phyloP scores from a whole-genome alignment of 2,797 vertebrate species.

The Miichthys miiuy region DNA sequence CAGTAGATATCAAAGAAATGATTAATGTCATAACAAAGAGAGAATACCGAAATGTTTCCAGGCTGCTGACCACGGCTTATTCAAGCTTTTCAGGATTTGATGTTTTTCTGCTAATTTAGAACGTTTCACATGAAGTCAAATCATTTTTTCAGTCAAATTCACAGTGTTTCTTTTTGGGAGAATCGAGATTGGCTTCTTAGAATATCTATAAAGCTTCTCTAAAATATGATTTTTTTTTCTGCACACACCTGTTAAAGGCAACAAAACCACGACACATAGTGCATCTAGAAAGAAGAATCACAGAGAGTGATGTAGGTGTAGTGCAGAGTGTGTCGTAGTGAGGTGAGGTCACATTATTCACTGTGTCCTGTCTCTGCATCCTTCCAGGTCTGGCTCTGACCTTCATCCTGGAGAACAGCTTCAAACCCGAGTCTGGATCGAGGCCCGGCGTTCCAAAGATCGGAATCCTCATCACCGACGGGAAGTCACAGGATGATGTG shows the following conservation, averaged over 20 bases:
- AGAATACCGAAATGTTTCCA: no score
- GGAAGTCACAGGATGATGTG: slow-evolving; percentile 98
- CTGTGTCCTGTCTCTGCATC: not conserved
- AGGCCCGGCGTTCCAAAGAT: slow-evolving; percentile 93
- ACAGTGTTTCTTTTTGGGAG: not conserved
- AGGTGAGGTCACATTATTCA: not conserved
- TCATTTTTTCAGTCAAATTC: not conserved
- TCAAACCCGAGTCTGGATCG: slow-evolving; percentile 93
- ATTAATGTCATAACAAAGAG: slow-evolving; percentile 8
- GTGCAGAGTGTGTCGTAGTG: accelerated
- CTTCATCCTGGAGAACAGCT: slow-evolving; percentile 96
- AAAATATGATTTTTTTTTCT: not conserved
- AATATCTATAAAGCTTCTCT: not conserved
- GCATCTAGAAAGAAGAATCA: not conserved
- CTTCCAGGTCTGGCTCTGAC: slow-evolving; percentile 93
- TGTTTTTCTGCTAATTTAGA: not conserved
- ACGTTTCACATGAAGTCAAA: not conserved
- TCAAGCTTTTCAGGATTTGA: not conserved
- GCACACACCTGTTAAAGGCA: not conserved
- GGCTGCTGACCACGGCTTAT: no score
- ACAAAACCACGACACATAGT: not conserved
- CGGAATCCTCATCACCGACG: slow-evolving; percentile 96
- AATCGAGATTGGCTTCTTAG: not conserved
- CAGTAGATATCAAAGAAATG: not conserved
- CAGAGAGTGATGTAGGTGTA: not conserved